Evolutionary conservation across 2,113 vertebrate genomes (phyloP).

Genomic region (Ammodytes dubius): DNA sequence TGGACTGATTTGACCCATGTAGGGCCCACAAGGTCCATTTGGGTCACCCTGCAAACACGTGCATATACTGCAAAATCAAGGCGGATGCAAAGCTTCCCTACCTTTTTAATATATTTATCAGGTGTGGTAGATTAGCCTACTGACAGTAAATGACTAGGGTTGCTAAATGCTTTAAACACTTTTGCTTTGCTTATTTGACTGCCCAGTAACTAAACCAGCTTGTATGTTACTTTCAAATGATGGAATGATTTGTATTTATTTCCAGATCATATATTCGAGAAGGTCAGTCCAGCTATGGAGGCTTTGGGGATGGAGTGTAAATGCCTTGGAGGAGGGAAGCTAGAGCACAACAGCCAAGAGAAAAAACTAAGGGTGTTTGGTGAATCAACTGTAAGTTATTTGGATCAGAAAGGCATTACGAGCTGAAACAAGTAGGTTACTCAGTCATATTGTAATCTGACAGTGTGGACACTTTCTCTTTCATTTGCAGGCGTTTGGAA

Average conservation of each 20-base stretch:
- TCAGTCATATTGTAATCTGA: not conserved
- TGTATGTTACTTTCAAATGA: not conserved
- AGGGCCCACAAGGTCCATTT: too few relatives aligned
- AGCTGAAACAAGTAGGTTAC: not conserved
- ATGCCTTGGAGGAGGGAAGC: slow-evolving; percentile 93
- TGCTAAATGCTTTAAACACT: too few relatives aligned
- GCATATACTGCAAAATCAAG: not conserved
- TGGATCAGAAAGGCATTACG: not conserved
- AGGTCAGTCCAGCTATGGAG: slow-evolving; percentile 88
- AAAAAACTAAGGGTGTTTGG: slow-evolving; percentile 92
- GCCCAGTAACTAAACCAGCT: not conserved
- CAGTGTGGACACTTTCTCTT: not conserved
- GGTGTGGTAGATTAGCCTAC: not conserved
- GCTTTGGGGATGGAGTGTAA: slow-evolving; percentile 88
- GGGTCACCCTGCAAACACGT: not conserved
- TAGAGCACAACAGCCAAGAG: slow-evolving; percentile 89
- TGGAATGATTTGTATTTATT: slow-evolving; percentile 1
- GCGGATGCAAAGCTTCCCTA: not conserved
- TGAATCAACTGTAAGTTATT: slow-evolving; percentile 88
- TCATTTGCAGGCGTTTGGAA: slow-evolving; percentile 89
- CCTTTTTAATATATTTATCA: too few relatives aligned
- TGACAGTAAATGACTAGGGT: not conserved
- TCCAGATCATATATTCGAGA: slow-evolving; percentile 93
- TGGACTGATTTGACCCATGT: not conserved
- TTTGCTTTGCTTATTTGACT: not conserved